Evolutionary conservation across 2,888 invertebrate genomes (phyloP), one percentile per base, ranked within the genome.

Genomic region (Morpho helenor): DNA sequence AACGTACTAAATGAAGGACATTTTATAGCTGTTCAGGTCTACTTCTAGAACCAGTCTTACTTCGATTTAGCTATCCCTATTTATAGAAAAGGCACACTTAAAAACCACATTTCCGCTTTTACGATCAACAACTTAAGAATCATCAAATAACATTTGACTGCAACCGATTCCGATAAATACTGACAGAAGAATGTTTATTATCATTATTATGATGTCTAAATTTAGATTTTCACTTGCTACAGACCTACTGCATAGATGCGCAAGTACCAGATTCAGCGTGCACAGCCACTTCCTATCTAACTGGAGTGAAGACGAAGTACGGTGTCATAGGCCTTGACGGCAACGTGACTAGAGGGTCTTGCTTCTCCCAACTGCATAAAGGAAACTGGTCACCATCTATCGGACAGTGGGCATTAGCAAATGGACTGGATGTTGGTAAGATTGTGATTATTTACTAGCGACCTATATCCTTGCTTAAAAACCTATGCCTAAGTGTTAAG

Each of bases 191-290:
- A 31, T 2, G 31, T 31, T 31, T 31, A 31, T 31, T 5, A 31
- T 31, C 5, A 31, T 31, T 31, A 31, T n/a, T n/a, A 5, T 31
- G 5, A n/a, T 31, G 31, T 39, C 7, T 40, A 6, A 42, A n/a
- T 3, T n/a, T 8, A n/a, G 8, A 8, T 31, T 46, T 9, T 42
- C 46, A 51, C n/a, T 40, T 10, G 42, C 55, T 56, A 7, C 57
- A 93, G 93, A 93, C 93, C 0, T 93, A 93, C 74, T 93, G 93
- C 78, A 86, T 93, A 40, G 92, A 94, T 72, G 91, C 88, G 7
- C 94, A 95, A 85, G 95, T 95, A 0, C 91, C 95, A 0, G 96
- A 96, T 75, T 95, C 95, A 0, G 95, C 95, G 0, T 94, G 94
- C 62, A 93, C 94, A 0, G 94, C 94, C 1, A 95, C 95, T 0